These are phyloP conservation scores for Platycercus adscitus DNA, from an alignment of 2,113 vertebrate species.

Conservation along the genomic window DNA sequence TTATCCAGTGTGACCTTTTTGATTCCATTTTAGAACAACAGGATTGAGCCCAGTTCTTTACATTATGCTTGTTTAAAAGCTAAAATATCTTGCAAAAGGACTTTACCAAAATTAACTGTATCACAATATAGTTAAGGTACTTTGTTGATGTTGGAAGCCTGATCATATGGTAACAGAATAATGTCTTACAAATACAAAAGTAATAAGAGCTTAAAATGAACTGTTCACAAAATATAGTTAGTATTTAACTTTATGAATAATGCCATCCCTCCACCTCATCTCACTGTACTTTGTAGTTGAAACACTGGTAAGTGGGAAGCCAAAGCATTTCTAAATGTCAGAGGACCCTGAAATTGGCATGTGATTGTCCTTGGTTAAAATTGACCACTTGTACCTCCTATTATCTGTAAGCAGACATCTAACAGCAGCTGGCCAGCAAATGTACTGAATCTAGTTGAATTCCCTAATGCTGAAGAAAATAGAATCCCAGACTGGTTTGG, in stretches of 20 bases:
- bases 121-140: not conserved
- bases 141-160: not conserved
- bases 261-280: not conserved
- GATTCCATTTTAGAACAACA: not conserved
- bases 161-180: not conserved
- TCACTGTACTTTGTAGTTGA: not conserved
- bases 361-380: not conserved
- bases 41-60: not conserved
- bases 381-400: fast-evolving
- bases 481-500: not conserved
- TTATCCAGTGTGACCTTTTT: not conserved
- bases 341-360: not conserved
- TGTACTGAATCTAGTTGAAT: not conserved
- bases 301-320: not conserved
- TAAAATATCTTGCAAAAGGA: not conserved
- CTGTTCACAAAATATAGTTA: not conserved
- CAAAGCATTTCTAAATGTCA: not conserved
- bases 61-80: not conserved
- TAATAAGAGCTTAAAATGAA: not conserved
- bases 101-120: not conserved
- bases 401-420: not conserved
- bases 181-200: not conserved
- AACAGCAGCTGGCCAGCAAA: fast-evolving
- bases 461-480: not conserved
- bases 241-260: not conserved